phyloP scores from a whole-genome alignment of 2,113 vertebrate genomes.

The Ranitomeya variabilis region DNA sequence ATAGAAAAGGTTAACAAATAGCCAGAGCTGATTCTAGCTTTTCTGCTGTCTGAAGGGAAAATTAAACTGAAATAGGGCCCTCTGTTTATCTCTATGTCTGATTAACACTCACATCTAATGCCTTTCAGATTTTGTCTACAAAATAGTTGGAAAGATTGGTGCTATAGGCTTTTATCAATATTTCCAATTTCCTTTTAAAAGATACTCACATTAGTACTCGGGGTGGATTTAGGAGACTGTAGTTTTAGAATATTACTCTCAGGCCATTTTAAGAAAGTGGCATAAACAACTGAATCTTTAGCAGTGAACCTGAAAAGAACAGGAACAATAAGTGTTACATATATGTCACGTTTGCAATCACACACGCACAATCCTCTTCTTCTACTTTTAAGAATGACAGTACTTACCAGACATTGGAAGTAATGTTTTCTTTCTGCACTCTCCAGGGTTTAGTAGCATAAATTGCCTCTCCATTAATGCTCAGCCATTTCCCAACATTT shows the following conservation, averaged over 20 bases:
- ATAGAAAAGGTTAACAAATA: no score
- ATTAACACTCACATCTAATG: no score
- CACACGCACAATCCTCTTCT: background rate
- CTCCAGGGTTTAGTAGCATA: conserved; percentile 88
- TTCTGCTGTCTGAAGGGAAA: no score
- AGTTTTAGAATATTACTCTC: conserved; percentile 64
- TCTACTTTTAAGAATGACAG: background rate
- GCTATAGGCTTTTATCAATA: no score
- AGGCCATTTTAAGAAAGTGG: conserved; percentile 77
- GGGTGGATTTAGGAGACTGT: conserved; percentile 63
- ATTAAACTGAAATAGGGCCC: no score
- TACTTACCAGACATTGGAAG: conserved; percentile 78
- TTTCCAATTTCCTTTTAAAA: no score
- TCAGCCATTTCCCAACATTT: conserved; percentile 86
- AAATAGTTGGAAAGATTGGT: no score
- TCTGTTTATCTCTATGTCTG: no score
- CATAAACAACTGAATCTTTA: conserved; percentile 72
- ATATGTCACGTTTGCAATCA: background rate
- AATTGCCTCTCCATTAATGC: conserved; percentile 87
- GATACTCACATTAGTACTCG: conserved; percentile 70
- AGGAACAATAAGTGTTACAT: background rate
- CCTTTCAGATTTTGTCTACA: no score
- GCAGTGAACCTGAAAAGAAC: conserved; percentile 76
- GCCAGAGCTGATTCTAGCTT: no score
- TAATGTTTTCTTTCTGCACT: conserved; percentile 80